Base-by-base conservation (phyloP, 2,797 vertebrate species). In the Sitta carolinensis region DNA sequence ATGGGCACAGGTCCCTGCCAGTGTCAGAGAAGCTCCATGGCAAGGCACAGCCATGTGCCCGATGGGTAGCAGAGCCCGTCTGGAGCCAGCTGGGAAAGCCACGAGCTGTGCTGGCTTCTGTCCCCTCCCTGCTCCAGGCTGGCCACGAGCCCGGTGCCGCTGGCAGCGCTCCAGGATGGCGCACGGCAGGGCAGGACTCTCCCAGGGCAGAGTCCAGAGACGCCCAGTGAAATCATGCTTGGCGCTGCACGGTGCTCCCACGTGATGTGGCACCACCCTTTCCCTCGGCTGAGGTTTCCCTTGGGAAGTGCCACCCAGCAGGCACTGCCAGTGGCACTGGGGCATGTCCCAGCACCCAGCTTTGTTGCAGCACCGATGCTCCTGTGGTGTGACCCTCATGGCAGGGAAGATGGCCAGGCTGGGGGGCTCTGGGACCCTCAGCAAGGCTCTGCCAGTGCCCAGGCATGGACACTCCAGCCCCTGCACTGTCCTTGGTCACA, bases 121-220 rank as follows among this genome's bases (percentile, higher is more conserved):
- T 91, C 62, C 58, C 51, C 69, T 90, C 81, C 74, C 70, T 48
- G 88, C 67, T 85, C 83, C 34, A 0, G 11, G 62, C 92, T 96
- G 96, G 96, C 96, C 80, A 1, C 3, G 18, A 75, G 95, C 96
- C 96, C 66, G 1, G 93, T 11, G 2, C 58, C 1, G 9, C 69
- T 87, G 95, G 96, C 93, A 66, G 62, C 0, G 0, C 84, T 95
- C 92, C 94, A 93, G 57, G 69, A 48, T 32, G 74, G 91, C 4
- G 79, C 17, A 38, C 48, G 4, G 94, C 93, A 84, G 14, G 20
- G 84, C 87, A 74, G 89, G 87, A 91, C 94, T 90, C 89, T 95
- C 93, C 89, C 91, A 89, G 91, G 89, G 91, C 93, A 96, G 95
- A 95, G 96, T 93, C 95, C 93, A 77, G 59, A 91, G 75, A 61